A percentile compares a stretch with the other conserved stretches of the same genome.
phyloP scores from a whole-genome alignment of 2,113 vertebrate genomes.

The Genyomyrus donnyi region DNA sequence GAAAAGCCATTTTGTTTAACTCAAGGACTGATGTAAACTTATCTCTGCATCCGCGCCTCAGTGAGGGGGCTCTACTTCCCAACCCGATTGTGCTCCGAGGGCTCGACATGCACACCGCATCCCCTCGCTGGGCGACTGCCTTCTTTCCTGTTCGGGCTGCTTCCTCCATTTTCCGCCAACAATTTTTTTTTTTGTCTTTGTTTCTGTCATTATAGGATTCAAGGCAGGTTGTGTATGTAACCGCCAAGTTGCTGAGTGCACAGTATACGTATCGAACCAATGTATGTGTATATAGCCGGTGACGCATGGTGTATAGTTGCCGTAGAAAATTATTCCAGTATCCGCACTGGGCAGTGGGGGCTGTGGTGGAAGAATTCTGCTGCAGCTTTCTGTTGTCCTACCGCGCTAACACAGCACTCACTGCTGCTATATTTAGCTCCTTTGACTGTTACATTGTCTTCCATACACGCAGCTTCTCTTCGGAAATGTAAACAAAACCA shows the following conservation, averaged over 20 bases:
- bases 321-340: neutral
- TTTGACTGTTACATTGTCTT: neutral
- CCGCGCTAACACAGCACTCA: neutral
- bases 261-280: neutral
- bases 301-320: neutral
- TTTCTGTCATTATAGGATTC: neutral
- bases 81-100: neutral
- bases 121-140: neutral
- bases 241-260: neutral
- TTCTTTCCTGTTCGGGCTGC: neutral
- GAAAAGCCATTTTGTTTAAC: neutral
- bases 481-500: neutral
- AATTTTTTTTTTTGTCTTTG: neutral
- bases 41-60: neutral
- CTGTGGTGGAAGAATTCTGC: neutral
- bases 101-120: neutral
- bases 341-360: neutral
- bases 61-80: neutral
- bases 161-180: neutral
- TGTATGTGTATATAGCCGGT: neutral
- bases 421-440: constrained; percentile 1
- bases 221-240: neutral
- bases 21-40: neutral
- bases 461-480: neutral
- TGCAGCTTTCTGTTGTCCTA: neutral